A percentile compares a stretch with the other conserved stretches of the same genome.
These are phyloP conservation scores for Eupsilia transversa DNA, from an alignment of 2,888 invertebrate genomes.

Conservation along the genomic window DNA sequence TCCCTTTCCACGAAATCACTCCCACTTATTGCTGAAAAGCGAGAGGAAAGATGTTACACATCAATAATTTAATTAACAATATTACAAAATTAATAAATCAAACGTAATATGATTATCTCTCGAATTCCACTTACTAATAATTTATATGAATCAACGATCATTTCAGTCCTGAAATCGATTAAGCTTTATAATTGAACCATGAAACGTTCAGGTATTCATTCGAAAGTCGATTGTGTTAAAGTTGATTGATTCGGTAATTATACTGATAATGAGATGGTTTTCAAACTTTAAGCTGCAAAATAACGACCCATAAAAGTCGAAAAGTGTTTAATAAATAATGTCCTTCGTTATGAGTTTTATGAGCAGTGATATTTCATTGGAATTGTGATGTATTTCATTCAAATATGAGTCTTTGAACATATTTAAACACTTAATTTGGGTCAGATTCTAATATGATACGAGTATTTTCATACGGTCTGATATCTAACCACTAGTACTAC, in stretches of 20 bases:
- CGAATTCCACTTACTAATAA: constrained; percentile 27
- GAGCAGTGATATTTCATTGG: constrained; percentile 42
- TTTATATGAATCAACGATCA: constrained; percentile 37
- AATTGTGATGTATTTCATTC: constrained; percentile 26
- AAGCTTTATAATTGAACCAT: constrained; percentile 53
- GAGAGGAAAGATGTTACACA: too few species aligned
- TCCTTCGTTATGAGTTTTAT: constrained; percentile 30
- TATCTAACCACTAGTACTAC: background rate
- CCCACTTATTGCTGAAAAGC: too few species aligned
- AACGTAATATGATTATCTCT: constrained; percentile 20
- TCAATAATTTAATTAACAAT: constrained; percentile 9
- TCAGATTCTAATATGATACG: background rate
- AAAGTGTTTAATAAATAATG: constrained; percentile 44
- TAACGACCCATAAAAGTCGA: constrained; percentile 47
- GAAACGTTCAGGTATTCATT: constrained; percentile 44
- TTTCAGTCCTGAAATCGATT: constrained; percentile 38
- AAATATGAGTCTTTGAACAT: constrained; percentile 19
- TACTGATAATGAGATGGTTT: constrained; percentile 62
- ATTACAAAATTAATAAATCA: constrained; percentile 15
- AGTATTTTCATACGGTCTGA: background rate
- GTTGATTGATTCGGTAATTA: constrained; percentile 66
- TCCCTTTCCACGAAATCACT: too few species aligned
- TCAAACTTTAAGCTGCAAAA: constrained; percentile 52
- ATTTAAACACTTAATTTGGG: background rate
- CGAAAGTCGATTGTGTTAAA: constrained; percentile 48